Conservation (phyloP, 2,888 invertebrate genomes). For the Acleris emargana region DNA sequence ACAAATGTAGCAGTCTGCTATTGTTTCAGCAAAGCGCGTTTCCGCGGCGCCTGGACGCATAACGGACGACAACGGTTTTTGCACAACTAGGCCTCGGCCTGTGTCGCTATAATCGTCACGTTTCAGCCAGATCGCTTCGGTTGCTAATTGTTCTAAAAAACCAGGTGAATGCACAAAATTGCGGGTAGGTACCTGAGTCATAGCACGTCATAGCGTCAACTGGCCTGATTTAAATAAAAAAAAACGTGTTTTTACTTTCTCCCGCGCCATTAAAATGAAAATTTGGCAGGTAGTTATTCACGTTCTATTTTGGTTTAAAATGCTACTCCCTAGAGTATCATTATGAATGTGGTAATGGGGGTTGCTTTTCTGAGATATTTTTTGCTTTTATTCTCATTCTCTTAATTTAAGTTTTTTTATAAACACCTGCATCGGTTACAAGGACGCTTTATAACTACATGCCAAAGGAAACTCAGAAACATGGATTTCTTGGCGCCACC, state of each 20-base stretch:
- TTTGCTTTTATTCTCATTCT: slow-evolving; percentile 5
- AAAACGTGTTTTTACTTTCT: slow-evolving; percentile 15
- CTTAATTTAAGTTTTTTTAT: not conserved
- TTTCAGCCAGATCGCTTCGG: slow-evolving; percentile 50
- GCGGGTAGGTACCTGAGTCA: slow-evolving; percentile 13
- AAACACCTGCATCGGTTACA: too few relatives aligned
- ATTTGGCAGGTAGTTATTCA: not conserved
- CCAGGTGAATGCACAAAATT: slow-evolving; percentile 30
- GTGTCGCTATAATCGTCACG: slow-evolving; percentile 58
- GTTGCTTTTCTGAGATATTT: slow-evolving; percentile 14
- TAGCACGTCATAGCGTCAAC: slow-evolving; percentile 7
- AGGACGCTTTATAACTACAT: too few relatives aligned
- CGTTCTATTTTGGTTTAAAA: slow-evolving; percentile 2
- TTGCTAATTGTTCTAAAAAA: slow-evolving; percentile 36
- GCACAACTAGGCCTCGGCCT: slow-evolving; percentile 67
- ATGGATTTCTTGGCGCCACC: too few relatives aligned
- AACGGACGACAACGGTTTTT: slow-evolving; percentile 72
- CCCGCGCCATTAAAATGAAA: slow-evolving; percentile 15
- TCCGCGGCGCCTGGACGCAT: slow-evolving; percentile 55
- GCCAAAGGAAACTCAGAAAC: too few relatives aligned
- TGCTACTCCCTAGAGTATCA: slow-evolving; percentile 7
- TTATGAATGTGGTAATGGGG: not conserved
- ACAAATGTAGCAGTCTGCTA: slow-evolving; percentile 65
- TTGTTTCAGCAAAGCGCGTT: slow-evolving; percentile 63
- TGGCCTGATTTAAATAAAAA: slow-evolving; percentile 11